Base-by-base conservation (phyloP, 2,888 invertebrate species). In the Ypsolopha scabrella region DNA sequence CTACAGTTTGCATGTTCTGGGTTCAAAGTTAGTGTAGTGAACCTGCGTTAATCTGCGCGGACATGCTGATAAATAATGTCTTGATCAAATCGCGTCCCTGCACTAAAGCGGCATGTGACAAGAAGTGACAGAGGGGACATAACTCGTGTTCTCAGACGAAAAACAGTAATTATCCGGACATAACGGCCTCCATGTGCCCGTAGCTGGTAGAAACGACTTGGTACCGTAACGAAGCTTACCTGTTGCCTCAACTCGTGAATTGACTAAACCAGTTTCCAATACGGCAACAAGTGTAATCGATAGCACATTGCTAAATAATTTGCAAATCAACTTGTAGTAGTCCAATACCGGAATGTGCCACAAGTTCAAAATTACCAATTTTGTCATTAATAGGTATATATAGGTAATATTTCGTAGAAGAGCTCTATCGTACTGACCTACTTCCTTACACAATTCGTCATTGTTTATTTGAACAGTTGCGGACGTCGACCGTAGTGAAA, bases 401-500 rank as follows among this genome's bases (percentile, higher is more conserved):
- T n/a, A n/a, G n/a, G n/a, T n/a, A n/a, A n/a, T n/a, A n/a, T 33
- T 45, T n/a, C 45, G n/a, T 34, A 14, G 45, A 45, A 10, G 10
- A 34, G 10, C 51, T 53, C 53, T 52, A 57, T 41, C 50, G 48
- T 45, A 52, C 48, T 51, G 50, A 48, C 45, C 46, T 14, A 50
- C 33, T 36, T 46, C 34, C 39, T n/a, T 13, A 33, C 24, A 13
- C 37, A 13, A 37, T 33, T 24, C 9, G n/a, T 48, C 6, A 59
- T 57, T 57, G 58, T 56, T 57, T 70, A 63, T 76, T 72, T 71
- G 57, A 60, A 67, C 70, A 75, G 72, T 63, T 72, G 74, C 62
- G 68, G 70, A 73, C 67, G 67, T 63, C 70, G 72, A 70, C 69
- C 65, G 68, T 65, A 71, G 72, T 72, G 63, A 69, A 65, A 65